Evolutionary conservation across 2,113 vertebrate genomes (phyloP).

Genomic region (Salvelinus sp.): DNA sequence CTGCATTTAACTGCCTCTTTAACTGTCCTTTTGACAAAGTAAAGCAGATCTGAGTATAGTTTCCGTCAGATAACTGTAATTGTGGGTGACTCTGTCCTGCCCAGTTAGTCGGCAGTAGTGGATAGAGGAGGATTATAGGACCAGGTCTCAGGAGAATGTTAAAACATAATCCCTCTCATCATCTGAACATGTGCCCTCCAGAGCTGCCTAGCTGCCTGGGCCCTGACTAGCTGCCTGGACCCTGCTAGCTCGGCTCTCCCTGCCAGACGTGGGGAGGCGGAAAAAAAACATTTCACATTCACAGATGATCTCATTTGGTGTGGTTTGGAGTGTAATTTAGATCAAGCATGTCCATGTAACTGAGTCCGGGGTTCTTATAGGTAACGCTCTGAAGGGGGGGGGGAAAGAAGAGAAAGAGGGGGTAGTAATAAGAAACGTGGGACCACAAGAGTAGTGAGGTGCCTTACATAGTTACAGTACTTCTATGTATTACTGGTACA

Average conservation of each 20-base stretch:
- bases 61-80: constrained; percentile 61
- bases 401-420: neutral
- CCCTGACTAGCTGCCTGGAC: neutral
- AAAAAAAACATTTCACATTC: constrained; percentile 88
- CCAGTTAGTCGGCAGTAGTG: constrained; percentile 74
- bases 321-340: constrained; percentile 99
- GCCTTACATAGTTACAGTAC: constrained; percentile 77
- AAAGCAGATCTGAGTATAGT: constrained; percentile 34
- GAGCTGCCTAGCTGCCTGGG: constrained; percentile 73
- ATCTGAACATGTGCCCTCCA: constrained; percentile 95
- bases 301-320: constrained; percentile 99
- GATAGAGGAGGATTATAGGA: constrained; percentile 73
- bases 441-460: constrained; percentile 95
- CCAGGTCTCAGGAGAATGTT: constrained; percentile 87
- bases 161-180: constrained; percentile 89
- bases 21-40: constrained; percentile 60
- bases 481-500: constrained; percentile 68
- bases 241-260: constrained; percentile 31
- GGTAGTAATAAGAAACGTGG: constrained; percentile 50
- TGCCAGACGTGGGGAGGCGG: neutral
- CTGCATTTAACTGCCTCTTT: constrained; percentile 50
- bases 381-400: constrained; percentile 85
- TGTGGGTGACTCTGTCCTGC: constrained; percentile 79
- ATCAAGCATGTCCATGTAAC: constrained; percentile 99
- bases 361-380: constrained; percentile 98